Base-by-base conservation (phyloP, 1,140 invertebrate species). In the Charaxes varanes region DNA sequence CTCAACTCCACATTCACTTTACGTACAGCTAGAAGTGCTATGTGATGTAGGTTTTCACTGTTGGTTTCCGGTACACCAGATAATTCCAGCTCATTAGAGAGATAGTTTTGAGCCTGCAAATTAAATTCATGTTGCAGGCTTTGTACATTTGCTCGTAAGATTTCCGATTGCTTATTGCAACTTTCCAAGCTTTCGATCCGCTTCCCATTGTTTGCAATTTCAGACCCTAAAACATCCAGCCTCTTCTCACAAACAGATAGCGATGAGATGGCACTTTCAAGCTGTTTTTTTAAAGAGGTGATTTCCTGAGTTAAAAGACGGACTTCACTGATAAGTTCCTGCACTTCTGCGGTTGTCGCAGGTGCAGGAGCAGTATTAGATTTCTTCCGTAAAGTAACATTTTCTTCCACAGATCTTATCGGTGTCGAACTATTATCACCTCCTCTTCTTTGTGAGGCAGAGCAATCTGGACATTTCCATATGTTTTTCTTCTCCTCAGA, bases 391-490 rank as follows among this genome's bases (percentile, higher is more conserved):
- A 21, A 7, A 6, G 40, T 42, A 2, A 42, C 21, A 21, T 42
- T 27, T 2, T 27, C 30, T 16, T 6, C 12, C 4, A 15, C 5
- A 4, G 6, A 2, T 17, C 34, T 13, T 24, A 46, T 21, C 4
- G 43, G 30, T 6, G 35, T 46, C 14, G 36, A 40, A 23, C 30
- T 46, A 13, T 46, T 46, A 18, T 46, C 43, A 21, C 35, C 43
- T 10, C 11, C 12, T 22, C 18, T 46, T 17, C 23, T 40, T 22
- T 17, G 8, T 27, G 8, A 7, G 6, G 43, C 43, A 4, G 11
- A 40, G 22, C 43, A 45, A 10, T 37, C 33, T 4, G 28, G 34
- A 32, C 42, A 45, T 21, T 17, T 8, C 28, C 33, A 44, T 4
- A 12, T 14, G 14, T 31, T 31, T 24, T 27, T 19, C 2, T 23